phyloP scores from a whole-genome alignment of 2,888 invertebrate genomes.

The Aphidoletes aphidimyza region DNA sequence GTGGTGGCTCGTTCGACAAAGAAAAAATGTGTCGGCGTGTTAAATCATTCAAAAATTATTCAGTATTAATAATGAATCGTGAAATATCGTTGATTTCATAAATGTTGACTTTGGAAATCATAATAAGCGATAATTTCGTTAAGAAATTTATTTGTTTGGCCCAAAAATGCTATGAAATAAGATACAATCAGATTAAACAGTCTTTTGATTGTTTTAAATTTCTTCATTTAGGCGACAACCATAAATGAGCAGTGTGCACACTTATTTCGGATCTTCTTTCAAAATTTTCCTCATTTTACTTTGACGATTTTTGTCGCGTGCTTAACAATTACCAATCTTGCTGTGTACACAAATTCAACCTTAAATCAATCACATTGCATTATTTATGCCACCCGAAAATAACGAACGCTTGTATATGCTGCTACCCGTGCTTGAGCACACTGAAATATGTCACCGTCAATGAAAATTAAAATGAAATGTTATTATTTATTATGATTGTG shows the following conservation, averaged over 20 bases:
- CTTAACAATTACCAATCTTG: not conserved
- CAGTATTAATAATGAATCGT: conserved; percentile 38
- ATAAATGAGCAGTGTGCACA: not conserved
- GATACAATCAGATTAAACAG: not conserved
- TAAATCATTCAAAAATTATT: conserved; percentile 45
- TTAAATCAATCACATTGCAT: not conserved
- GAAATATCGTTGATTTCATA: conserved; percentile 51
- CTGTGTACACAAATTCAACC: too few relatives aligned
- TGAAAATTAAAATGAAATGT: not conserved
- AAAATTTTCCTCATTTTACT: not conserved
- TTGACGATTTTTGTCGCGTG: conserved; percentile 16
- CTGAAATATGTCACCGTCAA: not conserved
- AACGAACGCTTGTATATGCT: too few relatives aligned
- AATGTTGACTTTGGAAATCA: not conserved
- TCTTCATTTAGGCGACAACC: not conserved
- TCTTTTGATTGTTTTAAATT: conserved; percentile 9
- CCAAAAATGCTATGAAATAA: not conserved
- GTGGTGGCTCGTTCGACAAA: not conserved
- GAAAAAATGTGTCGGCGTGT: conserved; percentile 21
- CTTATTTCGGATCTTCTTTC: too few relatives aligned
- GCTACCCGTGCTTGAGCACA: not conserved
- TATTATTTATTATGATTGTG: not conserved
- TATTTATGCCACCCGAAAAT: not conserved
- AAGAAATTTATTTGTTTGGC: conserved; percentile 13
- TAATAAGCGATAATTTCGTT: conserved; percentile 1